Evolutionary conservation across 1,140 invertebrate species (phyloP).

Genomic region (Pseudomyrmex sp.): DNA sequence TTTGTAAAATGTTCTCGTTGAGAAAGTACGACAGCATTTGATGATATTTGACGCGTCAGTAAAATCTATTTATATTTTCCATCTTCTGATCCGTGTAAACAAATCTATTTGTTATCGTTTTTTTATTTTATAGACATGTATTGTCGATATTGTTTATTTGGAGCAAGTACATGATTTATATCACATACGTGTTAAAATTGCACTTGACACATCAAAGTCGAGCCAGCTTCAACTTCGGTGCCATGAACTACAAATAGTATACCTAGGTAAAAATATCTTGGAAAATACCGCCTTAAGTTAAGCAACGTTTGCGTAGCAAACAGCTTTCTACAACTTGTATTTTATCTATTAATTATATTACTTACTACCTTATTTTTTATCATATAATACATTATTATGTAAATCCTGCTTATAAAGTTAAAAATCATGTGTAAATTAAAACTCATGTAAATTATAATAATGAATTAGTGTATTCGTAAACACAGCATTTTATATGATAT

Average conservation of each 20-base stretch:
- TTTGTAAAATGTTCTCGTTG: not conserved
- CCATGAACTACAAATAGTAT: constrained; percentile 69
- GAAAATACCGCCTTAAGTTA: constrained; percentile 36
- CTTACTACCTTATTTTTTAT: not conserved
- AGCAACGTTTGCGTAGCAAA: constrained; percentile 27
- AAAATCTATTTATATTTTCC: not conserved
- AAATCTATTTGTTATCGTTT: constrained; percentile 27
- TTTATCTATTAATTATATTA: not conserved
- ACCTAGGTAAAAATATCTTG: constrained; percentile 63
- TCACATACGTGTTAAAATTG: not conserved
- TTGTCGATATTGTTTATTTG: constrained; percentile 35
- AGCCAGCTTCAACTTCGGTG: constrained; percentile 64
- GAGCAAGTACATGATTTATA: constrained; percentile 10
- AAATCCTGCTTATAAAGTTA: not conserved
- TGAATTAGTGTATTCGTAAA: not conserved
- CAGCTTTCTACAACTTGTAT: constrained; percentile 8
- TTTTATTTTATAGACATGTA: not conserved
- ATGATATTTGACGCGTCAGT: too few species aligned
- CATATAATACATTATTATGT: not conserved
- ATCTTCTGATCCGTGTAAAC: not conserved
- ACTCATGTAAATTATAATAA: not conserved
- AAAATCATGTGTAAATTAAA: not conserved
- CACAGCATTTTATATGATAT: not conserved
- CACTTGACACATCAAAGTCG: constrained; percentile 8
- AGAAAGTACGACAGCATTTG: too few species aligned